Base-by-base conservation (phyloP, 1,140 invertebrate genomes). In the Drosophila obscura region DNA sequence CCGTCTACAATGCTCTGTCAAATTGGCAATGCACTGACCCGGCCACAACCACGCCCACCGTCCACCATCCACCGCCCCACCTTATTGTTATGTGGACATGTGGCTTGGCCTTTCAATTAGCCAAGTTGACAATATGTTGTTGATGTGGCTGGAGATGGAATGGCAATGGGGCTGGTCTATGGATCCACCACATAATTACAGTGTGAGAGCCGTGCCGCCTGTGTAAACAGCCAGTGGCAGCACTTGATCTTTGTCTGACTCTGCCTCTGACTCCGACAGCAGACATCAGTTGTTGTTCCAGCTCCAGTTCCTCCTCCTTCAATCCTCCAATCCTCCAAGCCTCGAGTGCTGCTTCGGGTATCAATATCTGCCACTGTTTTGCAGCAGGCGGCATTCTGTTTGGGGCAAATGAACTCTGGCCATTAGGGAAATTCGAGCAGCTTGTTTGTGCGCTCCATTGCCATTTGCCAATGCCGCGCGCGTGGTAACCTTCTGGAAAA, bases 391-490 rank as follows among this genome's bases (percentile, higher is more conserved):
- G 31, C 31, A 35, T 35, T 35, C 44, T 41, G 24, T 15, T 53
- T 55, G 62, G 41, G 82, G 82, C 82, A 87, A 85, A 81, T 87
- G 82, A 85, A 82, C 84, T 88, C 59, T 88, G 79, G 68, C 83
- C 83, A 88, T 88, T 88, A 88, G 78, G 61, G 83, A 83, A 88
- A 88, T 88, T 88, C 19, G 83, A 88, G 80, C 68, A 69, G 73
- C 56, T 88, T 87, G 75, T 87, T 88, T 77, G 61, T 50, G 26
- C 49, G 61, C 46, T 49, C 26, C 31, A 35, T 11, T 31, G 16
- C 13, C 53, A 5, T 50, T 69, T 46, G 41, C 39, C 58, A 43
- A 45, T 48, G 15, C 22, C 55, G 59, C 53, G 59, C 58, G 75
- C 73, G 67, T 77, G 69, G 57, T 71, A 78, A 67, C 63, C 63